Base-by-base conservation (phyloP, 2,797 vertebrate genomes). In the Hippocampus kuda region DNA sequence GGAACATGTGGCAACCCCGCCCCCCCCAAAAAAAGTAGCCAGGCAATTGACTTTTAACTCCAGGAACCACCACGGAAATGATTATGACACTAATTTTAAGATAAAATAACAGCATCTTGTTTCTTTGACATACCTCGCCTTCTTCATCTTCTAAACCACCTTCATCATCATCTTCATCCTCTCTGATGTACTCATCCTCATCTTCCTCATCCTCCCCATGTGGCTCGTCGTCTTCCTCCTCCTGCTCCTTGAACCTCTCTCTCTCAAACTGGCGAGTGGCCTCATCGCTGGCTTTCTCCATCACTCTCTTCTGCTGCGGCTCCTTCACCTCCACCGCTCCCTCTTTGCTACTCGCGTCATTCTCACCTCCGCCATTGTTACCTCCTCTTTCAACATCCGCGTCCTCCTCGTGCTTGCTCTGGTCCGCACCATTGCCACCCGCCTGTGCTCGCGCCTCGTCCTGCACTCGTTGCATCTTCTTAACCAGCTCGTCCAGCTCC, bases 251-350 rank as follows among this genome's bases (percentile, higher is more conserved):
- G 74, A 78, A 79, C 75, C 20, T 84, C 84, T 89, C 91, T 78
- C 83, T 83, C 79, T 88, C 90, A 61, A 94, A 94, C 89, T 92
- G 94, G 44, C 85, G 77, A 0, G 89, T 93, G 74, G 93, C 91
- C 73, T 95, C 90, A 0, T 94, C 90, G 0, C 92, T 93, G 16
- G 91, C 91, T 30, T 93, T 92, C 85, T 94, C 94, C 77, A 92
- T 91, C 89, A 92, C 88, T 26, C 87, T 89, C 83, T 93, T 94
- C 80, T 88, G 80, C 73, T 79, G 84, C 0, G 85, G 84, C 70
- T 88, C 85, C 75, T 89, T 88, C 72, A 80, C 59, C 74, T 85
- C 88, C n/a, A n/a, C 74, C 5, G 48, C 79, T 26, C 71, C 72
- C 68, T 72, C 56, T 66, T 69, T 51, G 57, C 59, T 68, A 78